Percentiles rank a stretch among this genome's conserved stretches.
Evolutionary conservation across 92 coral and sea anemone species (phyloP).

Genomic region (Epizoanthus rinbou): DNA sequence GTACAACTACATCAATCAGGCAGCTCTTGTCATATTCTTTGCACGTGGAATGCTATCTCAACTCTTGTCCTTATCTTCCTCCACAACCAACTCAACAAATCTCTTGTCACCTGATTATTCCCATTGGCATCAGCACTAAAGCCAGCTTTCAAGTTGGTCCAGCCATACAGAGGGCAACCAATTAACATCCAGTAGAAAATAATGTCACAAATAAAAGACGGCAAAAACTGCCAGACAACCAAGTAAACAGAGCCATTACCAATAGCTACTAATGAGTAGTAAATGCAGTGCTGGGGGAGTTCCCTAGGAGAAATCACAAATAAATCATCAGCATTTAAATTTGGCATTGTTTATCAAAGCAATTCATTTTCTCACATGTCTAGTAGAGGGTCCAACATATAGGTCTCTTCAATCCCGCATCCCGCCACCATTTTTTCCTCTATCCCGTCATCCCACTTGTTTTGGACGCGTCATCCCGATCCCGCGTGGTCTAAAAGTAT

Average conservation of each 20-base stretch:
- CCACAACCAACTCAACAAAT: slow-evolving; percentile 71
- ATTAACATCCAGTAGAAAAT: slow-evolving; percentile 85
- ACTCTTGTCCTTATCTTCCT: slow-evolving; percentile 47
- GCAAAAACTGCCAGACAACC: slow-evolving; percentile 66
- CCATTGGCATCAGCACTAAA: slow-evolving; percentile 42
- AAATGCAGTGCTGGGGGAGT: slow-evolving; percentile 52
- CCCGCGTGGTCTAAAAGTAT: too few species aligned
- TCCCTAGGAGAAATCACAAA: slow-evolving; percentile 42
- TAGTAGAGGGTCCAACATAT: too few species aligned
- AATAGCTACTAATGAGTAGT: slow-evolving; percentile 48
- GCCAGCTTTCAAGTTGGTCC: slow-evolving; percentile 71
- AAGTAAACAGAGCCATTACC: slow-evolving; percentile 72
- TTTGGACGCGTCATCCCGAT: too few species aligned
- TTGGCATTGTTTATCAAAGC: too few species aligned
- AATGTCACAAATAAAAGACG: slow-evolving; percentile 68
- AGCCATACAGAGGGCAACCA: slow-evolving; percentile 81
- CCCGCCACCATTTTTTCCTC: too few species aligned
- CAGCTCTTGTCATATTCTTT: not conserved
- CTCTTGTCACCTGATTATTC: slow-evolving; percentile 38
- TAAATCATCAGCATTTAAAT: not conserved
- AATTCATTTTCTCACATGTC: too few species aligned
- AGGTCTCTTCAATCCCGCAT: too few species aligned
- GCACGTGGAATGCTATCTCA: slow-evolving; percentile 22
- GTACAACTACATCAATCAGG: too few species aligned
- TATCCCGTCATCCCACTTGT: too few species aligned